These are phyloP conservation scores for Phymanthus crucifer DNA, from an alignment of 92 coral and sea anemone genomes.

Conservation along the genomic window DNA sequence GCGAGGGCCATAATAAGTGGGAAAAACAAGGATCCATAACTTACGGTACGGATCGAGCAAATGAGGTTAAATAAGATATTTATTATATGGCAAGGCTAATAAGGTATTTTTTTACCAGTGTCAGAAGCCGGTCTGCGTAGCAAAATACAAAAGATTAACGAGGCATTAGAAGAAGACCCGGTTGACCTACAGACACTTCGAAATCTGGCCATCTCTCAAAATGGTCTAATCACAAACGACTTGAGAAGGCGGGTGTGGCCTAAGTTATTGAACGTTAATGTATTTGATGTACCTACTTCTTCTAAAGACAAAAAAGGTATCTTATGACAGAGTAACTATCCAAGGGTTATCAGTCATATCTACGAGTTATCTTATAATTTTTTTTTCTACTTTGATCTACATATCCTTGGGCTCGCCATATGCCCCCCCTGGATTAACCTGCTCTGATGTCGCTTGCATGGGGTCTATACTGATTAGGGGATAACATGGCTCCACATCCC, in stretches of 20 bases:
- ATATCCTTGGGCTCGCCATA: too few species aligned
- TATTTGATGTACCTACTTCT: conserved; percentile 58
- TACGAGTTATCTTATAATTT: too few species aligned
- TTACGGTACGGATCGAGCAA: too few species aligned
- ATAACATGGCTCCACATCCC: too few species aligned
- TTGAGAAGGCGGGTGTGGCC: conserved; percentile 91
- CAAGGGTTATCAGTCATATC: background rate
- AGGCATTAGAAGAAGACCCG: conserved; percentile 93
- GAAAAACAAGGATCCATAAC: too few species aligned
- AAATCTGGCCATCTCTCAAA: conserved; percentile 72
- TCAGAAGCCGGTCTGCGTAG: conserved; percentile 94
- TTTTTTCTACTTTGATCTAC: too few species aligned
- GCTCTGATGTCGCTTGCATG: too few species aligned
- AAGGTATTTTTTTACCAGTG: conserved; percentile 62
- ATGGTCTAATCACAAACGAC: conserved; percentile 85
- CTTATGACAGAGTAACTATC: background rate
- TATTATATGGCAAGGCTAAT: too few species aligned
- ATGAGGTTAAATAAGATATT: too few species aligned
- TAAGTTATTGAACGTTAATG: conserved; percentile 85
- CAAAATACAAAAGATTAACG: conserved; percentile 82
- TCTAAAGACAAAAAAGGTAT: conserved; percentile 74
- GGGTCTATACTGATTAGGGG: too few species aligned
- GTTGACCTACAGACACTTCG: conserved; percentile 80
- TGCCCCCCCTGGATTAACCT: too few species aligned
- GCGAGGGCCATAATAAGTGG: too few species aligned